Evolutionary conservation across 2,113 vertebrate species (phyloP).

Genomic region (Corapipo altera): DNA sequence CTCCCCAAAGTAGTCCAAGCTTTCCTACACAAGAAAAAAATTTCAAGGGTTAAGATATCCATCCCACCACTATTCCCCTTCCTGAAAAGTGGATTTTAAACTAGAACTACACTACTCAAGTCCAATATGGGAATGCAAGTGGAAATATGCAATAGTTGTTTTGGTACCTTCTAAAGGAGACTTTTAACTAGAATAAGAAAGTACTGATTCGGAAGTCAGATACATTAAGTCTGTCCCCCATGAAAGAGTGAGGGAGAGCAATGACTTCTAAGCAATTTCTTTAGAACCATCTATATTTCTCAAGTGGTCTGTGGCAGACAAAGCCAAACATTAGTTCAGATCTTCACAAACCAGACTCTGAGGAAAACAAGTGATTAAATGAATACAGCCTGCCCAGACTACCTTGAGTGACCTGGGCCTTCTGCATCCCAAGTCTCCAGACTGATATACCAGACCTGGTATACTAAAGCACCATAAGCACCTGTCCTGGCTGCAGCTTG

Average conservation of each 20-base stretch:
- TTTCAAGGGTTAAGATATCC: neutral
- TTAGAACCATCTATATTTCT: neutral
- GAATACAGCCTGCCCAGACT: neutral
- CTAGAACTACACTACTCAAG: neutral
- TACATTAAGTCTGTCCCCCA: neutral
- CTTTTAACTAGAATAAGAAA: neutral
- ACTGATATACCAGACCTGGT: fast-evolving
- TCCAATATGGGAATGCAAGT: neutral
- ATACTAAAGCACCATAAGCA: neutral
- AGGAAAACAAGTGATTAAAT: neutral
- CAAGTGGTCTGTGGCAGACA: neutral
- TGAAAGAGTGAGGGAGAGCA: neutral
- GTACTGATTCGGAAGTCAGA: neutral
- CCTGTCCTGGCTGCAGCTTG: neutral
- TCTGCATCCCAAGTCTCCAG: neutral
- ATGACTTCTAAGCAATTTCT: neutral
- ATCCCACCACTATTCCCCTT: neutral
- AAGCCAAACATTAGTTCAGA: neutral
- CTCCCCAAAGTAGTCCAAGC: constrained; percentile 90
- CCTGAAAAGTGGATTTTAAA: neutral
- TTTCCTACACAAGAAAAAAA: constrained; percentile 74
- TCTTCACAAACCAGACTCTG: neutral
- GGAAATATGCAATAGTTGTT: neutral
- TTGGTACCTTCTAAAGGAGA: neutral
- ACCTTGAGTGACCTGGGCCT: neutral